Percentiles rank a stretch among this genome's conserved stretches.
Conservation (phyloP, 2,797 vertebrate species). For the Mus caroli region DNA sequence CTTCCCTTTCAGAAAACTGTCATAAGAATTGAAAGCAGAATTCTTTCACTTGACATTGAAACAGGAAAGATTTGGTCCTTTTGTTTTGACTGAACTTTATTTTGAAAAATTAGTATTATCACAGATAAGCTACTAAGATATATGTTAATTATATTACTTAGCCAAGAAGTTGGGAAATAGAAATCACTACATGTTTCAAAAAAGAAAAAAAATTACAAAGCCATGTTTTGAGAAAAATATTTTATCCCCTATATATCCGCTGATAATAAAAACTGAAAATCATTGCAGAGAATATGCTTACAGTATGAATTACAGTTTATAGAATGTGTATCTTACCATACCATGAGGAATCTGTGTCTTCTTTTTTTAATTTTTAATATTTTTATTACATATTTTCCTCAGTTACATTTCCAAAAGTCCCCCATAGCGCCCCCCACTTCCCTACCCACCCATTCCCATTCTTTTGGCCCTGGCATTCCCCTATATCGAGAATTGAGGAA, state of each 20-base stretch:
- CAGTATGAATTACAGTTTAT: neutral
- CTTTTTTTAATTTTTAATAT: too few relatives aligned
- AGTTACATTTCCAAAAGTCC: too few relatives aligned
- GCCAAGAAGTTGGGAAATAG: neutral
- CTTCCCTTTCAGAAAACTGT: neutral
- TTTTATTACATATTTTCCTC: too few relatives aligned
- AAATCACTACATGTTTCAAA: slow-evolving; percentile 10
- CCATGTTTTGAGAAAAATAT: neutral
- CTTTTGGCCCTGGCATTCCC: too few relatives aligned
- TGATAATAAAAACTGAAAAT: neutral
- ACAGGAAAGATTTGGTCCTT: neutral
- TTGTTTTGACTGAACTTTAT: neutral
- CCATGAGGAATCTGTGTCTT: slow-evolving; percentile 65
- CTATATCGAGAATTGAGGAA: too few relatives aligned
- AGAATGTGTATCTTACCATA: slow-evolving; percentile 35
- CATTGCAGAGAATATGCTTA: neutral
- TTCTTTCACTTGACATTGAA: neutral
- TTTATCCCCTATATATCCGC: neutral
- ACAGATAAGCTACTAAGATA: neutral
- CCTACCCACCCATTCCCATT: too few relatives aligned
- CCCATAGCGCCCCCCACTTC: too few relatives aligned
- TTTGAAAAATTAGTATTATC: neutral
- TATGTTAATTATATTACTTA: slow-evolving; percentile 8
- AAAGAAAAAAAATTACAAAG: neutral
- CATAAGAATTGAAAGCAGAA: neutral